Percentiles rank a stretch among this genome's conserved stretches.
phyloP scores from a whole-genome alignment of 2,797 vertebrate genomes.

The Trematomus bernacchii region DNA sequence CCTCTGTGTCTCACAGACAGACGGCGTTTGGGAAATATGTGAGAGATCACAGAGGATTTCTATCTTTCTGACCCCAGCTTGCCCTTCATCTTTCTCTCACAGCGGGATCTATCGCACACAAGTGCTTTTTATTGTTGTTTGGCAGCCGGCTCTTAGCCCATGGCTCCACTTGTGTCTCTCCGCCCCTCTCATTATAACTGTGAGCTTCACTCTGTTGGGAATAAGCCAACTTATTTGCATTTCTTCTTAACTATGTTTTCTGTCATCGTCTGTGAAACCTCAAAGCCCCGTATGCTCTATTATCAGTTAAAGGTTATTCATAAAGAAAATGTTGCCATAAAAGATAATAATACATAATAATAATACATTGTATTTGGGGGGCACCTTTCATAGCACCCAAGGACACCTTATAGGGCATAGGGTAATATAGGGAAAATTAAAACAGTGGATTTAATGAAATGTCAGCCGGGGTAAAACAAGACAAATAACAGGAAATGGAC shows the following conservation, averaged over 20 bases:
- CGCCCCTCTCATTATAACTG: slow-evolving; percentile 59
- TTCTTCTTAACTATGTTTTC: slow-evolving; percentile 23
- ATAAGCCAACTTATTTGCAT: slow-evolving; percentile 55
- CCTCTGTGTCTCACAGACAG: slow-evolving; percentile 46
- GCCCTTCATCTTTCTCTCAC: slow-evolving; percentile 74
- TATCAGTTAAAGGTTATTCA: slow-evolving; percentile 24
- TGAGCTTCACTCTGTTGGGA: slow-evolving; percentile 49
- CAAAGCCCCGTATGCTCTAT: background rate
- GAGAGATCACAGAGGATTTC: slow-evolving; percentile 76
- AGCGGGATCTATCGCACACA: slow-evolving; percentile 72
- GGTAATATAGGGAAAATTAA: too few species aligned
- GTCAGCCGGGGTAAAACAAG: too few species aligned
- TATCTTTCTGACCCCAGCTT: slow-evolving; percentile 67
- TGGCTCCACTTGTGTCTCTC: slow-evolving; percentile 55
- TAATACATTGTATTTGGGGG: too few species aligned
- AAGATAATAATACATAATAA: background rate
- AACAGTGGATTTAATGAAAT: too few species aligned
- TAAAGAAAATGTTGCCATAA: background rate
- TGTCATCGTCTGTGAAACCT: slow-evolving; percentile 25
- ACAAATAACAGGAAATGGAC: too few species aligned
- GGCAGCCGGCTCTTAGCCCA: slow-evolving; percentile 63
- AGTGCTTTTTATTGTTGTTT: slow-evolving; percentile 72
- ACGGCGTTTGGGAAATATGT: slow-evolving; percentile 64
- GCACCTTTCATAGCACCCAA: too few species aligned
- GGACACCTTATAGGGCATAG: too few species aligned